These are phyloP conservation scores for Troides aeacus DNA, from an alignment of 2,888 invertebrate genomes.

Conservation along the genomic window DNA sequence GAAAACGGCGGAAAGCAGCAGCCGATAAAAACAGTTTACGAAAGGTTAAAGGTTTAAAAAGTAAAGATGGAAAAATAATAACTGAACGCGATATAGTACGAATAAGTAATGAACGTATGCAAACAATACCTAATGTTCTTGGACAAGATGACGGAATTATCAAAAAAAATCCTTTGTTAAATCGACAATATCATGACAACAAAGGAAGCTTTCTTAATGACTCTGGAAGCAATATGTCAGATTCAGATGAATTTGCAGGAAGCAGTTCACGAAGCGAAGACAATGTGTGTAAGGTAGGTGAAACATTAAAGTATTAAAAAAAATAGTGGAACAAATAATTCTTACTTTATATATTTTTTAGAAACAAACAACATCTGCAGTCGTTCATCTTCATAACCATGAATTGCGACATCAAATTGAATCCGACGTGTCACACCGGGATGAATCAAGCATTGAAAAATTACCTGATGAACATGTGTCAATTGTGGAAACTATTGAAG, in stretches of 20 bases:
- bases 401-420: constrained; percentile 60
- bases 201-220: constrained; percentile 66
- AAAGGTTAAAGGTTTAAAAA: constrained; percentile 60
- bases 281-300: constrained; percentile 58
- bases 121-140: constrained; percentile 64
- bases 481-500: constrained; percentile 89
- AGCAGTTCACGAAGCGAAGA: constrained; percentile 59
- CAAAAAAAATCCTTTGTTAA: constrained; percentile 88
- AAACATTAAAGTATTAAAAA: neutral
- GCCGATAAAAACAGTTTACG: constrained; percentile 70
- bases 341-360: constrained; percentile 40
- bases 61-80: constrained; percentile 64
- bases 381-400: constrained; percentile 82
- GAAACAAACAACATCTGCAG: constrained; percentile 82
- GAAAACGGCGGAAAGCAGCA: constrained; percentile 81
- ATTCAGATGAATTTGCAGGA: constrained; percentile 81
- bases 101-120: constrained; percentile 68
- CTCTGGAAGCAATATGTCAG: constrained; percentile 82
- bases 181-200: constrained; percentile 81
- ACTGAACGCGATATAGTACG: constrained; percentile 71
- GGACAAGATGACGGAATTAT: constrained; percentile 84
- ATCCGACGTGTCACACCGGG: constrained; percentile 67
- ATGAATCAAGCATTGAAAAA: constrained; percentile 83
- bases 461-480: constrained; percentile 92
- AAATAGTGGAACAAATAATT: neutral